Evolutionary conservation across 2,797 vertebrate species (phyloP), one percentile per base, ranked within the genome.

Genomic region (Helicolenus hilgendorfi): DNA sequence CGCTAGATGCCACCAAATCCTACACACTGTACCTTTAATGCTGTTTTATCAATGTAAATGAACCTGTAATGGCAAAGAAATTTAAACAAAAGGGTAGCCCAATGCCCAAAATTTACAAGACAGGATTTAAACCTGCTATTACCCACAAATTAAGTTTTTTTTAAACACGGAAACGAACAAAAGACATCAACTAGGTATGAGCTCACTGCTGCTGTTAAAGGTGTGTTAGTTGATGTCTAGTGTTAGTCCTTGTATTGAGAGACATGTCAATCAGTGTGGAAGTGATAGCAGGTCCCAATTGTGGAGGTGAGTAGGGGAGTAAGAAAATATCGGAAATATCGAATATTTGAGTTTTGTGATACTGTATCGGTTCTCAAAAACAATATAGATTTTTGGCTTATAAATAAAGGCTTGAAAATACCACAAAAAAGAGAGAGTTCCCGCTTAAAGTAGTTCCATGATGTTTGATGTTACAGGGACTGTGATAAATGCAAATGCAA

Each of bases 321-420:
- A 45, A 45, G 45, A 49, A 45, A 45, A 45, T 45, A 45, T 45
- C 15, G 41, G 15, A 45, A 49, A 49, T 49, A 49, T 20, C 0
- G 1, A 18, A 49, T 49, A 20, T 49, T 49, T 49, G 3, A 4
- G 18, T 49, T 49, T 49, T 49, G 45, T 49, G 18, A 49, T 20
- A 49, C 1, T 20, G 45, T 49, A 45, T 45, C 0, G 41, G 7
- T 1, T 49, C 18, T 49, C 45, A 49, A 49, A 20, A 49, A 49
- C 0, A 0, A 1, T 1, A 41, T 15, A 0, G 5, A 41, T 41
- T 41, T 5, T 5, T 41, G 0, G 38, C 0, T 0, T 41, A 41
- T 41, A 41, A 41, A 1, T 41, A 41, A 41, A 41, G 38, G 1
- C 38, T 41, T 41, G 38, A 41, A 41, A 41, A 41, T 41, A 4